phyloP scores from a whole-genome alignment of 2,888 invertebrate species.

The Thalpophila matura region DNA sequence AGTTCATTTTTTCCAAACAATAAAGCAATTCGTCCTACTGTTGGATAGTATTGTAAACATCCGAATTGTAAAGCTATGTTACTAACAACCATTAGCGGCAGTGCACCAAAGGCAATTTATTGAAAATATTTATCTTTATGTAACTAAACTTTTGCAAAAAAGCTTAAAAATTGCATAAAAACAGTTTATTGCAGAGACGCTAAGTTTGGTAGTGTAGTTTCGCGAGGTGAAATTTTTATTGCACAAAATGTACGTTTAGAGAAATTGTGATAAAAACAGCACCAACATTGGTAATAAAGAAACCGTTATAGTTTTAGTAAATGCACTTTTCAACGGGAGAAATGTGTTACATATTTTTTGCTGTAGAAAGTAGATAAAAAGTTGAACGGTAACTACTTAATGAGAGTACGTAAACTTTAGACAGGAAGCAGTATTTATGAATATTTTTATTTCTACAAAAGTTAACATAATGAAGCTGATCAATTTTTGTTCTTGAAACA shows the following conservation, averaged over 20 bases:
- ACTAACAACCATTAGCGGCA: conserved; percentile 83
- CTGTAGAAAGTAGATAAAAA: conserved; percentile 44
- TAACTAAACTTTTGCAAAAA: conserved; percentile 72
- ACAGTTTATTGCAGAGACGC: conserved; percentile 57
- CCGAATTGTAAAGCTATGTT: conserved; percentile 82
- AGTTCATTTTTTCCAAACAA: conserved; percentile 83
- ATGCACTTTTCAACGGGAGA: conserved; percentile 37
- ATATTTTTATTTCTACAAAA: no score
- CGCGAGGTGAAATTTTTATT: conserved; percentile 78
- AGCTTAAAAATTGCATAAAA: conserved; percentile 78
- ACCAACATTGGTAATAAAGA: conserved; percentile 49
- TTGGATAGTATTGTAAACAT: conserved; percentile 83
- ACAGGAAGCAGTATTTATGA: neutral
- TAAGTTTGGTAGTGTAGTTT: conserved; percentile 40
- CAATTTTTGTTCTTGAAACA: no score
- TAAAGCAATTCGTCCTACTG: conserved; percentile 88
- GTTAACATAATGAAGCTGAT: no score
- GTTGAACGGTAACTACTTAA: conserved; percentile 39
- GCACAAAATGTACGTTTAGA: conserved; percentile 71
- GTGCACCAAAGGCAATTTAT: conserved; percentile 64
- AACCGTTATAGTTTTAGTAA: conserved; percentile 51
- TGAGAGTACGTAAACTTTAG: conserved; percentile 31
- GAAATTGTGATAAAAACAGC: conserved; percentile 72
- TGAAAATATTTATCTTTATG: conserved; percentile 63
- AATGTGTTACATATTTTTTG: conserved; percentile 55